phyloP scores from a whole-genome alignment of 37 sponge, comb jelly and placozoan species.

The Tethya wilhelma region DNA sequence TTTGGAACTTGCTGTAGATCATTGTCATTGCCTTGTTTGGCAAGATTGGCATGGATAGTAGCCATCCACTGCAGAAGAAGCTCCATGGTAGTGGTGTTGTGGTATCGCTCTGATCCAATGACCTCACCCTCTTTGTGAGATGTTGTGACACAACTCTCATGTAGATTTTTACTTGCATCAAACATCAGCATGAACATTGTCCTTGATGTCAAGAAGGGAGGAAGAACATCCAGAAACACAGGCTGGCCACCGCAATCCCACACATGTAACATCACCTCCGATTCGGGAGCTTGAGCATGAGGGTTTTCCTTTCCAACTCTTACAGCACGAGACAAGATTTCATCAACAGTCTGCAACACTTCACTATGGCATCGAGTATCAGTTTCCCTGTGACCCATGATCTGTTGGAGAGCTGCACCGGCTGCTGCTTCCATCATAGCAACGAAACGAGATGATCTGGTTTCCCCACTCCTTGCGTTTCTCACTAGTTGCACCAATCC shows the following conservation, averaged over 20 bases:
- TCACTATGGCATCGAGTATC: too few species aligned
- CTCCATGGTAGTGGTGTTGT: constrained; percentile 6
- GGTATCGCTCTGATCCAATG: background rate
- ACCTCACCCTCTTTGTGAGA: constrained; percentile 17
- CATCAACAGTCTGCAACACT: too few species aligned
- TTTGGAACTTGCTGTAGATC: too few species aligned
- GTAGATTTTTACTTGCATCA: constrained; percentile 44
- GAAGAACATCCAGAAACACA: constrained; percentile 50
- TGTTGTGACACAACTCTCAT: background rate
- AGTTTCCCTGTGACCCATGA: too few species aligned
- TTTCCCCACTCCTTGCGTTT: too few species aligned
- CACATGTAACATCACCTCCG: constrained; percentile 24
- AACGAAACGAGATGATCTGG: too few species aligned
- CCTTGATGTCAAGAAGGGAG: constrained; percentile 50
- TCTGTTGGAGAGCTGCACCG: too few species aligned
- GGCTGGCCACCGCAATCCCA: constrained; percentile 78
- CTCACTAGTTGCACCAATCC: constrained; percentile 2
- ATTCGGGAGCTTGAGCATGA: background rate
- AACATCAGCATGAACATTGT: constrained; percentile 60
- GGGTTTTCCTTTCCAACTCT: too few species aligned
- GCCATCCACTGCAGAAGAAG: constrained; percentile 49
- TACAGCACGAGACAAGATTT: too few species aligned
- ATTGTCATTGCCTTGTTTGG: too few species aligned
- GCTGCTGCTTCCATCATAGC: too few species aligned
- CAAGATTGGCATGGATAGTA: constrained; percentile 27